phyloP scores from a whole-genome alignment of 2,113 vertebrate species.

The Procavia capensis region DNA sequence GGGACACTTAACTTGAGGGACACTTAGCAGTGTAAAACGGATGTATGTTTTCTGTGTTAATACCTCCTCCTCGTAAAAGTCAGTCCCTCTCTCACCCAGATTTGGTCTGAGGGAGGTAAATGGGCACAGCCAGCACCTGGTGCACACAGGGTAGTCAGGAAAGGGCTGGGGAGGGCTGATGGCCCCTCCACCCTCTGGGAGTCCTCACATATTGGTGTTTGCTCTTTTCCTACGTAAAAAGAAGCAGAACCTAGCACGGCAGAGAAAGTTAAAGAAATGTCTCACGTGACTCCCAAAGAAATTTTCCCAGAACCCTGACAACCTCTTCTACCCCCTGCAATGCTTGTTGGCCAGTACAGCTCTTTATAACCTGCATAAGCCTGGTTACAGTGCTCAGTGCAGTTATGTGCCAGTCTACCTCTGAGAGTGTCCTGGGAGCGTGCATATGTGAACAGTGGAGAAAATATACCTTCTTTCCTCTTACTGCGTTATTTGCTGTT shows the following conservation, averaged over 20 bases:
- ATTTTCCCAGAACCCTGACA: not conserved
- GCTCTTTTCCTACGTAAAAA: not conserved
- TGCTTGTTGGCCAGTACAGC: not conserved
- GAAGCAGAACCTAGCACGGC: not conserved
- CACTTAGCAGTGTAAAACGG: not conserved
- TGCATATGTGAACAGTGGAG: not conserved
- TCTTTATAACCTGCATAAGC: not conserved
- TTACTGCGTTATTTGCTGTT: not conserved
- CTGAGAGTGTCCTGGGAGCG: not conserved
- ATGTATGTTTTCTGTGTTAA: too few relatives aligned
- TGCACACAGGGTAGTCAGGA: not conserved
- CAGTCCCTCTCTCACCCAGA: not conserved
- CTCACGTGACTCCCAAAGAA: not conserved
- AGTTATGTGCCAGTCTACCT: not conserved
- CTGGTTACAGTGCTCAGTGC: accelerated
- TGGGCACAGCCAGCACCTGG: accelerated
- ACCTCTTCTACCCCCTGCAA: not conserved
- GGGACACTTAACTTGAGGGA: not conserved
- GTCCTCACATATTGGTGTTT: not conserved
- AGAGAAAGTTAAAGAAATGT: not conserved
- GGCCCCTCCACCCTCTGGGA: not conserved
- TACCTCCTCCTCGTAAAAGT: not conserved
- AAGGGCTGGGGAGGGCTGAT: accelerated
- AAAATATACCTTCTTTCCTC: not conserved
- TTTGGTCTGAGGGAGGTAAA: too few relatives aligned